Base-by-base conservation (phyloP, 2,888 invertebrate species). In the Ametastegia equiseti region DNA sequence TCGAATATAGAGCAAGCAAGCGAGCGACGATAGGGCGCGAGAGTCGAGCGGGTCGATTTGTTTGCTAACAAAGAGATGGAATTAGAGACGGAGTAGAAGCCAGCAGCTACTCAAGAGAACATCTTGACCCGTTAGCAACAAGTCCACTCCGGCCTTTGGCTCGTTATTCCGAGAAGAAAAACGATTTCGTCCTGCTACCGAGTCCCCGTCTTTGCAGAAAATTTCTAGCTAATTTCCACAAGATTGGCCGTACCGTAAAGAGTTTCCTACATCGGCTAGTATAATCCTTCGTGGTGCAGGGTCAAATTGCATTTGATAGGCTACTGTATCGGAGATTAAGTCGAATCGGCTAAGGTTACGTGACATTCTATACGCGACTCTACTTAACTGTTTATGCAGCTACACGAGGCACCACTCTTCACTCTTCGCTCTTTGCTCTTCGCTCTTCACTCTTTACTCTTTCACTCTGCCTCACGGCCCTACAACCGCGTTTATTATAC, bases 271-370 rank as follows among this genome's bases (percentile, higher is more conserved):
- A 47, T 69, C 42, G 69, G 15, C 15, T n/a, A n/a, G 60, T 47
- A 39, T 78, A 60, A 63, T 60, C 63, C 78, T 45, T 45, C 75
- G 13, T 19, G 60, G 19, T 42, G 60, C 42, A 60, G 78, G 60
- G 63, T 78, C 63, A 45, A 63, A 78, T 60, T 78, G 78, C 78
- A 78, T 60, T 78, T 42, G 42, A 78, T 63, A 60, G 60, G 60
- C 78, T 78, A 63, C 60, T 45, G 78, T 60, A 60, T 78, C 65
- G 23, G 42, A 65, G 80, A 83, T 83, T 83, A 85, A 82, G 84
- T 86, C 85, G 85, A 84, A 85, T 85, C 84, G 86, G 87, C 87
- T 89, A 86, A 83, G 86, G 86, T 88, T 89, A 86, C 88, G 82
- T 83, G 88, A 87, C 85, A 88, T 84, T 83, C 83, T 85, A 86